Evolutionary conservation across 2,113 vertebrate genomes (phyloP), one percentile per base, ranked within the genome.

Genomic region (Natator depressus): DNA sequence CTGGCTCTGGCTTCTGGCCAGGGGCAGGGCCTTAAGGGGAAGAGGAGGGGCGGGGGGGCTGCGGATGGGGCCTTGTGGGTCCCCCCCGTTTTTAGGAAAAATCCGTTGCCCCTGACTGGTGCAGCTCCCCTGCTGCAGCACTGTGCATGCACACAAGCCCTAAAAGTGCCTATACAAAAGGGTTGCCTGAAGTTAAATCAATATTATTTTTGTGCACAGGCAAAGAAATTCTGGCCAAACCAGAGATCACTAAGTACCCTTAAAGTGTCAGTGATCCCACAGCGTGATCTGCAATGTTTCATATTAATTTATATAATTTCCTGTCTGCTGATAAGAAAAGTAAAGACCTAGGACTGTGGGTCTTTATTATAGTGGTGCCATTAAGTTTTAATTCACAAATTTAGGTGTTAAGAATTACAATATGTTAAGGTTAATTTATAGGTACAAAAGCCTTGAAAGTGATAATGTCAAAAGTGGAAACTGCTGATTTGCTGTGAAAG

Each of bases 181-280:
- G 11, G 3, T 10, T 83, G 22, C 6, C 10, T 69, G 65, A 13
- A 31, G 16, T 5, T 35, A 82, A 87, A 20, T 11, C 51, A 47
- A 4, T 1, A 1, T 1, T 47, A 10, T 27, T 80, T 47, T 7
- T 13, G 62, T 5, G 38, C 1, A 1, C 0, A 3, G 57, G 11
- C 4, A 10, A 50, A 38, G 42, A 13, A n/a, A 27, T 59, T 81
- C 3, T 72, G 79, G 78, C 49, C 1, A 57, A 31, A 1, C 5
- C 85, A 53, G 24, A 46, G 13, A 22, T 1, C 47, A 89, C 20
- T 2, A 69, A 8, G 72, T 76, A 13, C 72, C 72, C 38, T 76
- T 76, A 76, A 42, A 76, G 22, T 10, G 20, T 35, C n/a, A 22
- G 65, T 38, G 8, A 8, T 38, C n/a, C 8, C 29, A 49, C 88